Percentiles rank a stretch among this genome's conserved stretches.
Conservation (phyloP, 2,888 invertebrate species). For the Sesia apiformis region DNA sequence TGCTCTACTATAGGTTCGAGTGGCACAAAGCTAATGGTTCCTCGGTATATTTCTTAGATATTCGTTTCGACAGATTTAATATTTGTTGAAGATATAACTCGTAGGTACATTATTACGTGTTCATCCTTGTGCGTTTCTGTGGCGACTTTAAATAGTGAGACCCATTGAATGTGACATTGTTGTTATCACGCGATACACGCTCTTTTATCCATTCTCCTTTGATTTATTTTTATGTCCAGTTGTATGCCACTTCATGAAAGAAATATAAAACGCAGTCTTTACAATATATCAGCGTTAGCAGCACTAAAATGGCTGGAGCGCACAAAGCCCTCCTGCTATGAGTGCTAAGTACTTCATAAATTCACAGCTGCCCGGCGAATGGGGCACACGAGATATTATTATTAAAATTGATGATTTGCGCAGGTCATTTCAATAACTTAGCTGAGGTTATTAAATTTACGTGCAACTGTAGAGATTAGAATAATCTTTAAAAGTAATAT, state of each 20-base stretch:
- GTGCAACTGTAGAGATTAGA: no score
- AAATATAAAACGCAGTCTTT: not conserved
- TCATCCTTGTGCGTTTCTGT: no score
- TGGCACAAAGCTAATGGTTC: no score
- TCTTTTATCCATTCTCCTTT: not conserved
- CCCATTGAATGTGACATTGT: no score
- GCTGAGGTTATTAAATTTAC: not conserved
- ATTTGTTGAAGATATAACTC: no score
- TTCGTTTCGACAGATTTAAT: no score
- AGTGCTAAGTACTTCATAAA: slow-evolving; percentile 15
- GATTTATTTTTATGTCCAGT: not conserved
- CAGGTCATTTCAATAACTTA: slow-evolving; percentile 23
- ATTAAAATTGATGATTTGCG: slow-evolving; percentile 21
- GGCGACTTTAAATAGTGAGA: no score
- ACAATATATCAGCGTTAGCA: not conserved
- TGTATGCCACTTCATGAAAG: not conserved
- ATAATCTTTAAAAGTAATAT: no score
- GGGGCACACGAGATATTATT: slow-evolving; percentile 15
- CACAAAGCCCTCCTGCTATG: not conserved
- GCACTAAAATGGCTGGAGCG: not conserved
- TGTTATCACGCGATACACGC: no score
- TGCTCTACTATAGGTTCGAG: no score
- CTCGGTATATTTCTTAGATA: no score
- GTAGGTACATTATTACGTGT: no score
- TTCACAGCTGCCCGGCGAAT: slow-evolving; percentile 6